A percentile compares a stretch with the other conserved stretches of the same genome.
Conservation (phyloP, 1,140 invertebrate genomes). For the Drosophila nigromelanica region DNA sequence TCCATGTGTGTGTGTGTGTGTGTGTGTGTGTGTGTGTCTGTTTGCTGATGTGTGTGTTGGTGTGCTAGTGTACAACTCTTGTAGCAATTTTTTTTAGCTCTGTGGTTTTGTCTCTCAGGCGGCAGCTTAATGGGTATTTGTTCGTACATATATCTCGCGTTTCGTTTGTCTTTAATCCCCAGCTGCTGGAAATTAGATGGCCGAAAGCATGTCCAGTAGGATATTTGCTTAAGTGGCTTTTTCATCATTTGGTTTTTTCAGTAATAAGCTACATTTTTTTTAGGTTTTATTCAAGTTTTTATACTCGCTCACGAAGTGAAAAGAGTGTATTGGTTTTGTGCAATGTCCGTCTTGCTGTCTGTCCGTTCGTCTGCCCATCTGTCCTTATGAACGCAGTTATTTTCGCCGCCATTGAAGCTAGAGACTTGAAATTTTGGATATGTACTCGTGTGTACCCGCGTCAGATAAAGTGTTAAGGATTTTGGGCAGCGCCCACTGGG, state of each 20-base stretch:
- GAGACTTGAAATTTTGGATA: too few relatives aligned
- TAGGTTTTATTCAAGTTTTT: too few relatives aligned
- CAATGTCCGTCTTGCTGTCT: too few relatives aligned
- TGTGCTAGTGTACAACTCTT: conserved; percentile 30
- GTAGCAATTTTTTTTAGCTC: conserved; percentile 21
- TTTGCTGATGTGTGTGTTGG: background rate
- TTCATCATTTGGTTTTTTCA: background rate
- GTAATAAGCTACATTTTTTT: background rate
- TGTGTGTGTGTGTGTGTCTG: conserved; percentile 1
- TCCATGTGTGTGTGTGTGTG: conserved; percentile 20
- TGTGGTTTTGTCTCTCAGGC: conserved; percentile 15
- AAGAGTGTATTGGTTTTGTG: too few relatives aligned
- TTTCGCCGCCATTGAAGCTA: too few relatives aligned
- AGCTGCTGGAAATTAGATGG: conserved; percentile 20
- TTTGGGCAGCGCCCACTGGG: too few relatives aligned
- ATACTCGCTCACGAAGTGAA: too few relatives aligned
- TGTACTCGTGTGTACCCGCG: too few relatives aligned
- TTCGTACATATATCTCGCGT: conserved; percentile 6
- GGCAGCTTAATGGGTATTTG: conserved; percentile 36
- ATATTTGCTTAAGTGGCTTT: background rate
- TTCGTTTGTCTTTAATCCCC: background rate
- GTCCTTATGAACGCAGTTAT: too few relatives aligned
- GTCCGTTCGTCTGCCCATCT: too few relatives aligned
- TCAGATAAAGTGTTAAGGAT: too few relatives aligned
- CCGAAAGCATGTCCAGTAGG: background rate